Evolutionary conservation across 2,888 invertebrate species (phyloP), one percentile per base, ranked within the genome.

Genomic region (Folsomia manolachei): DNA sequence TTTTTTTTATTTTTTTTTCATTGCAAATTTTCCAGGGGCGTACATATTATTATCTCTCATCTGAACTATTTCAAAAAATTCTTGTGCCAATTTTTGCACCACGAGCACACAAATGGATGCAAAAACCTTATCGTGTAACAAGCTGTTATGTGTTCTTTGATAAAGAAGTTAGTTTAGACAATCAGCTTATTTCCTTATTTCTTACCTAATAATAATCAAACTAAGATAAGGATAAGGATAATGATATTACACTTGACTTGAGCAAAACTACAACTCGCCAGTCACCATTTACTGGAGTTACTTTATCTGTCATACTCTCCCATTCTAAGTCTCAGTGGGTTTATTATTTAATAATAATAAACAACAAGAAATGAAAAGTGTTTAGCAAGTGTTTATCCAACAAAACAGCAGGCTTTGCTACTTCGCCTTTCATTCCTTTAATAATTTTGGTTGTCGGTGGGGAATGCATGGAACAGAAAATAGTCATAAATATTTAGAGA

Each of bases 111-210:
- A n/a, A n/a, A n/a, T n/a, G n/a, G n/a, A n/a, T n/a, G n/a, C n/a
- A n/a, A n/a, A 62, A 62, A 23, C 24, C 27, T 63, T 63, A 63
- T 63, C 63, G 27, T n/a, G 7, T 27, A 63, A 63, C 63, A 27
- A 63, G 63, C 27, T 63, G 63, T 63, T 63, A n/a, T n/a, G n/a
- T n/a, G n/a, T n/a, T n/a, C n/a, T 63, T n/a, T 63, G 63, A 63
- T 63, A 63, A 63, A 63, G 63, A 9, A 63, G 63, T 63, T 63
- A 63, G 63, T 24, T 60, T 25, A 24, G 25, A 19, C 25, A 60
- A 60, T 21, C 60, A 60, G 60, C 60, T n/a, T 23, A 23, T 25
- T 2, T 25, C 18, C 14, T 27, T 27, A 63, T 63, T 63, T 27
- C 27, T 63, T 63, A 21, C 27, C 27, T 63, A 63, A 27, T 63